Percentiles rank a stretch among this genome's conserved stretches.
phyloP scores from a whole-genome alignment of 2,113 vertebrate genomes.

The Scophthalmus maximus region DNA sequence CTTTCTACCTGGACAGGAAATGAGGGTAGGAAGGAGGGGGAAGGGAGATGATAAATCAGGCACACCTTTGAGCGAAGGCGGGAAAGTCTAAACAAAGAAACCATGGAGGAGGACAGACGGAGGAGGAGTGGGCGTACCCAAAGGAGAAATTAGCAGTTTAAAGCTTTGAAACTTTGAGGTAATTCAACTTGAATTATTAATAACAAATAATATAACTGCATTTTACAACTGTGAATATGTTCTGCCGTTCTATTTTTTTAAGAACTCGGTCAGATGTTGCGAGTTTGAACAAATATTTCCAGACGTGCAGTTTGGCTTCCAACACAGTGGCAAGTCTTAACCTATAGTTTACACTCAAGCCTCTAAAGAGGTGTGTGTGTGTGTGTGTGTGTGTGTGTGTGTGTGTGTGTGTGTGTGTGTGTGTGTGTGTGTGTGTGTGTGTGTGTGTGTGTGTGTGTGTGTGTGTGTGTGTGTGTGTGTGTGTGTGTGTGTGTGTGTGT shows the following conservation, averaged over 20 bases:
- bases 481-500: slow-evolving; percentile 25
- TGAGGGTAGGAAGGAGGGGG: no score
- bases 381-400: slow-evolving; percentile 27
- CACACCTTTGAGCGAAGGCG: no score
- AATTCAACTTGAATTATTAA: background rate
- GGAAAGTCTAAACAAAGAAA: no score
- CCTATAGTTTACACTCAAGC: slow-evolving; percentile 71
- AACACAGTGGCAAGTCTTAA: slow-evolving; percentile 42
- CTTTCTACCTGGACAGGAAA: no score
- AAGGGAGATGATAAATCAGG: no score
- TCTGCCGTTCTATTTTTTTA: slow-evolving; percentile 12
- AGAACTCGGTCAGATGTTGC: slow-evolving; percentile 13
- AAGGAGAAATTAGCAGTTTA: no score
- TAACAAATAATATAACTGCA: background rate
- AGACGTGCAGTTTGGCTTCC: slow-evolving; percentile 43
- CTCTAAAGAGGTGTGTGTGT: slow-evolving; percentile 62
- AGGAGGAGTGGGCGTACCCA: no score
- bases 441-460: slow-evolving; percentile 46
- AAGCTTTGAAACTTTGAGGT: no score
- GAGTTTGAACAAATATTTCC: slow-evolving; percentile 53
- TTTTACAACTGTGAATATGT: slow-evolving; percentile 10
- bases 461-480: slow-evolving; percentile 44
- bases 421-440: slow-evolving; percentile 31
- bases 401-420: slow-evolving; percentile 48
- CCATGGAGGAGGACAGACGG: no score